Evolutionary conservation across 2,113 vertebrate species (phyloP), one percentile per base, ranked within the genome.

Genomic region (Ceyx melanurus): DNA sequence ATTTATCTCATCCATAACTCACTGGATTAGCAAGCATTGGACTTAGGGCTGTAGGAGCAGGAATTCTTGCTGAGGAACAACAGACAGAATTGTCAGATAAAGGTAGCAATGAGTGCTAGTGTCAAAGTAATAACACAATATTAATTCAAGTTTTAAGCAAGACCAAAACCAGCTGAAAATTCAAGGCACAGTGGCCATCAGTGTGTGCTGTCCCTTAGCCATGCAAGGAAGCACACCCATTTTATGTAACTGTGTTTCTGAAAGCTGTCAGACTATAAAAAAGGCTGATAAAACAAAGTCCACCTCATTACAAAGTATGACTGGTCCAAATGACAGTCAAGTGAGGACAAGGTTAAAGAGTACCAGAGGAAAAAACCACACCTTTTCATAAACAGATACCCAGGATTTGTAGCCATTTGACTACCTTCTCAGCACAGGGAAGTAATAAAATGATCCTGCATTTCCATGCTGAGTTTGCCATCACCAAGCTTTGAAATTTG

Each of bases 211-310:
- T 19, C 82, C 42, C 48, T 75, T 23, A 83, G 65, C 62, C 81
- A 50, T 13, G 33, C 12, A 68, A 75, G 67, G 50, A 82, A 88
- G 26, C 54, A 66, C 54, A 50, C 50, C 54, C 84, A 21, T 62
- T 76, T 82, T 43, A 82, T 60, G 9, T 60, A 89, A 70, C 51
- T 21, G 0, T 79, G 13, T 35, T 64, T 95, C 67, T 90, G 86
- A 89, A 82, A 86, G 73, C 31, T 65, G 70, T 7, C 76, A 78
- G 72, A 51, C 76, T 83, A 68, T 74, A 82, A 92, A 81, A 51
- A 60, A 56, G 73, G 16, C 28, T 54, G 58, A 73, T 62, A 70
- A 85, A 86, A 53, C 75, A 79, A 93, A 96, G 91, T 95, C 46
- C 84, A 56, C 25, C 1, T 0, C 42, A 31, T 75, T 50, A 68